phyloP scores from a whole-genome alignment of 2,797 vertebrate genomes.

The Lagorchestes hirsutus region DNA sequence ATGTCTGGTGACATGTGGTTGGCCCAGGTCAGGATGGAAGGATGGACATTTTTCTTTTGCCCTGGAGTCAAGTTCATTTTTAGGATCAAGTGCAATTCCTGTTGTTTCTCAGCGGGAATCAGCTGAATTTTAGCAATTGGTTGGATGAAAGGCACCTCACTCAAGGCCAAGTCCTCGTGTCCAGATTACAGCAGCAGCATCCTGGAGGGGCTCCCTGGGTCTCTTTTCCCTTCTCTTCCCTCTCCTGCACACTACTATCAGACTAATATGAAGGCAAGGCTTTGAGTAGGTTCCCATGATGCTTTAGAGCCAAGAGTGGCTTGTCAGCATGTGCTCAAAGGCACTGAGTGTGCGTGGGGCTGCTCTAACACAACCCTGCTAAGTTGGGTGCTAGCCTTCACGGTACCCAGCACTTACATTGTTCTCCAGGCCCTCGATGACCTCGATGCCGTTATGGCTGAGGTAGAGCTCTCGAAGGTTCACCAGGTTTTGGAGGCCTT shows the following conservation, averaged over 20 bases:
- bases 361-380: not conserved
- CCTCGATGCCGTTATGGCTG: constrained; percentile 98
- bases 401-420: constrained; percentile 90
- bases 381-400: not conserved
- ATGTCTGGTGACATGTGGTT: not conserved
- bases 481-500: constrained; percentile 94
- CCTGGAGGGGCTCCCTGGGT: not conserved
- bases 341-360: no score
- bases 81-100: not conserved
- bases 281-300: not conserved
- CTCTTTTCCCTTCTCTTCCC: not conserved
- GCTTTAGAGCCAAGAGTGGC: not conserved
- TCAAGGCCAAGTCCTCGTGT: not conserved
- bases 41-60: not conserved
- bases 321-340: not conserved
- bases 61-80: not conserved
- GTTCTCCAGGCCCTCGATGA: constrained; percentile 98
- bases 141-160: not conserved
- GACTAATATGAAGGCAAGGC: not conserved
- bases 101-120: not conserved
- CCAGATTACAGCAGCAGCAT: not conserved
- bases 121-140: not conserved
- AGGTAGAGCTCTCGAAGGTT: constrained; percentile 96
- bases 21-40: no score
- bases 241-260: not conserved